phyloP scores from a whole-genome alignment of 2,888 invertebrate species.

The Bimastos eiseni region DNA sequence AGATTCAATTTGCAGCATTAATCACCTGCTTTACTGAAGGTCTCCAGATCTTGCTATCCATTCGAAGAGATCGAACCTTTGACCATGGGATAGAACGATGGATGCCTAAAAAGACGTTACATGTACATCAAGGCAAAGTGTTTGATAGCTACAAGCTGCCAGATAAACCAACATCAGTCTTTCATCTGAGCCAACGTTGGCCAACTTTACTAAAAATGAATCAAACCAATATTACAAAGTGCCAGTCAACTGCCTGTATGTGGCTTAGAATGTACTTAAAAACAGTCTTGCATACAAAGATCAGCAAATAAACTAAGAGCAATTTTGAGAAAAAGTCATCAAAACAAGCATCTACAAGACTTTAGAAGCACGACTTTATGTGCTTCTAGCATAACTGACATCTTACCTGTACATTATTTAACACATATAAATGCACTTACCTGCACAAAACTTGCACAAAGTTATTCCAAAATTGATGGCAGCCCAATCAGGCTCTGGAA shows the following conservation, averaged over 20 bases:
- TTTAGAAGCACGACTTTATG: no score
- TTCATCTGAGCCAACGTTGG: background rate
- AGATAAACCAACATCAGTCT: background rate
- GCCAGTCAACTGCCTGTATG: background rate
- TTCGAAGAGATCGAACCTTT: slow-evolving; percentile 79
- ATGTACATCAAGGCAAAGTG: background rate
- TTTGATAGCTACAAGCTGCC: background rate
- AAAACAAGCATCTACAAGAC: no score
- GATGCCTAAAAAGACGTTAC: slow-evolving; percentile 66
- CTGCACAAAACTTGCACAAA: slow-evolving; percentile 84
- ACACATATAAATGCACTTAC: slow-evolving; percentile 42
- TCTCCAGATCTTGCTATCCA: slow-evolving; percentile 60
- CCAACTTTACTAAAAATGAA: background rate
- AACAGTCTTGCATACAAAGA: background rate
- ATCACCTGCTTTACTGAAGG: slow-evolving; percentile 54
- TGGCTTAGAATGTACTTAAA: background rate
- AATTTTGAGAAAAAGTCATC: no score
- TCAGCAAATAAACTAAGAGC: background rate
- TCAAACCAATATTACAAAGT: background rate
- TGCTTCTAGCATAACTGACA: no score
- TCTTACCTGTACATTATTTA: no score
- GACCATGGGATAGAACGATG: slow-evolving; percentile 91
- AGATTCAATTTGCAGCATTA: background rate
- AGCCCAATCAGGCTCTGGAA: slow-evolving; percentile 89
- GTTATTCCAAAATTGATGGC: slow-evolving; percentile 90